These are phyloP conservation scores for Drosophila bipectinata DNA, from an alignment of 1,140 invertebrate species.

Conservation along the genomic window DNA sequence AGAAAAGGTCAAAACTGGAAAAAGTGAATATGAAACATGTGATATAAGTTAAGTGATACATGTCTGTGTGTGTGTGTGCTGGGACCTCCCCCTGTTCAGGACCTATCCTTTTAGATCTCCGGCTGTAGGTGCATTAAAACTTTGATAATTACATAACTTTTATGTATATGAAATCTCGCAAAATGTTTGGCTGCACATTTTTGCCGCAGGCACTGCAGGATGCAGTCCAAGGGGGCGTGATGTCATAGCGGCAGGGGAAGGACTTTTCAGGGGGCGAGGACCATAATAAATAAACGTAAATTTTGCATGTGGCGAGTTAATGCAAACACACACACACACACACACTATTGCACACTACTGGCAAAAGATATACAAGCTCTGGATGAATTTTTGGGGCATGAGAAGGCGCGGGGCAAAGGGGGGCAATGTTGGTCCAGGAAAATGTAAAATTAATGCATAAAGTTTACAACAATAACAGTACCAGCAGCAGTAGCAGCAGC, in stretches of 20 bases:
- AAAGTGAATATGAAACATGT: constrained; percentile 45
- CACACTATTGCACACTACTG: constrained; percentile 9
- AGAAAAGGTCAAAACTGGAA: constrained; percentile 32
- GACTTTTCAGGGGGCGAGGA: constrained; percentile 19
- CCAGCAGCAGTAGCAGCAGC: constrained; percentile 25
- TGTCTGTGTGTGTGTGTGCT: constrained; percentile 16
- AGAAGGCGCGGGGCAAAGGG: background rate
- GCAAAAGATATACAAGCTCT: constrained; percentile 34
- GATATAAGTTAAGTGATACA: constrained; percentile 52
- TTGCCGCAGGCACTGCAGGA: constrained; percentile 52
- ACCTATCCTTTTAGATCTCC: constrained; percentile 35
- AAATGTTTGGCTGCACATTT: constrained; percentile 73
- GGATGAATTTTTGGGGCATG: constrained; percentile 2
- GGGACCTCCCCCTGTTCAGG: background rate
- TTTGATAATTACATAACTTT: constrained; percentile 82
- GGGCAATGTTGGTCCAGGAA: constrained; percentile 49
- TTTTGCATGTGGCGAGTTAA: constrained; percentile 80
- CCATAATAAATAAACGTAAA: constrained; percentile 80
- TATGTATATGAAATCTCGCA: constrained; percentile 63
- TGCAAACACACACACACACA: constrained; percentile 65
- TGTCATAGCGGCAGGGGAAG: constrained; percentile 24
- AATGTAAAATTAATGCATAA: constrained; percentile 82
- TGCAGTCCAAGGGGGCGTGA: constrained; percentile 33
- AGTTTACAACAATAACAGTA: constrained; percentile 70
- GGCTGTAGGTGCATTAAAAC: constrained; percentile 72